Evolutionary conservation across 1,140 invertebrate species (phyloP).

Genomic region (Steinernema khuongi): DNA sequence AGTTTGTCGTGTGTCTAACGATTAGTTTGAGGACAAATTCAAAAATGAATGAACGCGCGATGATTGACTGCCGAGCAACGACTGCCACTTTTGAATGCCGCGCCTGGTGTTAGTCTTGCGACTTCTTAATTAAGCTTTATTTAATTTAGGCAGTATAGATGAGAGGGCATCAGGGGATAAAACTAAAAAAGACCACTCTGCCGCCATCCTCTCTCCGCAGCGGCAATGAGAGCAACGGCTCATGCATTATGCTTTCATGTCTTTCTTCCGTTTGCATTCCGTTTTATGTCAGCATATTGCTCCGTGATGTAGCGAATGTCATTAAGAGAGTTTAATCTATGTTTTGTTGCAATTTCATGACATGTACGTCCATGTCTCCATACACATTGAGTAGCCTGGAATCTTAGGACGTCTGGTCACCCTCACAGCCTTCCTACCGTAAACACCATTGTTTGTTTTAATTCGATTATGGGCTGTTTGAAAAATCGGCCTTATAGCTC

Average conservation of each 20-base stretch:
- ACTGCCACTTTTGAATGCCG: background rate
- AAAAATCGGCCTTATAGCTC: too few relatives aligned
- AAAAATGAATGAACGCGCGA: too few relatives aligned
- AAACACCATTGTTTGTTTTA: too few relatives aligned
- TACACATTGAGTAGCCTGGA: too few relatives aligned
- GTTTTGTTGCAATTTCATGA: conserved; percentile 14
- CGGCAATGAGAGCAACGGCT: too few relatives aligned
- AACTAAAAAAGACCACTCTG: background rate
- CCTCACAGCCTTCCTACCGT: too few relatives aligned
- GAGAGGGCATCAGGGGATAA: conserved; percentile 4
- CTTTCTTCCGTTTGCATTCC: conserved; percentile 16
- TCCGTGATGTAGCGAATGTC: background rate
- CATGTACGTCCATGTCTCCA: background rate
- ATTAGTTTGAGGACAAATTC: too few relatives aligned
- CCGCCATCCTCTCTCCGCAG: background rate
- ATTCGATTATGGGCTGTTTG: too few relatives aligned
- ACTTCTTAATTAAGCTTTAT: conserved; percentile 4
- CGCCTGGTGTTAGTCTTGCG: background rate
- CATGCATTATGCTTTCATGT: conserved; percentile 15
- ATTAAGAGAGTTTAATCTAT: conserved; percentile 15
- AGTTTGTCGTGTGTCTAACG: too few relatives aligned
- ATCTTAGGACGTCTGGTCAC: too few relatives aligned
- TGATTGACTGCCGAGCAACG: too few relatives aligned
- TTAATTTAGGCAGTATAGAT: conserved; percentile 11
- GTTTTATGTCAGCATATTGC: background rate